Conservation (phyloP, 1,140 invertebrate species). For the Vanessa atalanta region DNA sequence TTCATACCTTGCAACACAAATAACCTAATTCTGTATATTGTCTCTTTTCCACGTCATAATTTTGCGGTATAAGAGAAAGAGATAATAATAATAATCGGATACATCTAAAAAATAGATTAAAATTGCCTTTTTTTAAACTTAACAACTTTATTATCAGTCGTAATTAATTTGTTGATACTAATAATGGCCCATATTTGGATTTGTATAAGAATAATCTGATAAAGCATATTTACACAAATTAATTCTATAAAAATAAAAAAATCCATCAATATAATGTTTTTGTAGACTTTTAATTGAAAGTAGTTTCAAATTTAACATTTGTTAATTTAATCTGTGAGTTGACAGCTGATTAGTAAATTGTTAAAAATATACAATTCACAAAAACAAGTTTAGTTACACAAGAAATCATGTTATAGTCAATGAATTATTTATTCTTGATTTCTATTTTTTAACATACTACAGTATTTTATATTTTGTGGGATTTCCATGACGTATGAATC, state of each 20-base stretch:
- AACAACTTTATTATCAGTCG: background rate
- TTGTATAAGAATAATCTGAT: no score
- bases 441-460: background rate
- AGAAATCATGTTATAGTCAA: constrained; percentile 1
- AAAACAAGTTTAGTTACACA: constrained; percentile 27
- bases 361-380: constrained; percentile 13
- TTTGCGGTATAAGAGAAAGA: constrained; percentile 2
- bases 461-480: background rate
- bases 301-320: background rate
- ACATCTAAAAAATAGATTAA: background rate
- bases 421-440: background rate
- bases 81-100: constrained; percentile 2
- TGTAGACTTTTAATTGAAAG: background rate
- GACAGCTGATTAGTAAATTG: constrained; percentile 10
- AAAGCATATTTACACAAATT: no score
- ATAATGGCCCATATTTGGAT: no score
- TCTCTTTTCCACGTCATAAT: constrained; percentile 7
- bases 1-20: constrained; percentile 30
- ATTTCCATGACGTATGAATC: constrained; percentile 1
- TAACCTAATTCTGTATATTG: constrained; percentile 6
- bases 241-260: no score
- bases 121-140: background rate
- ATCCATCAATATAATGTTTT: no score
- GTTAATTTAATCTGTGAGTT: background rate
- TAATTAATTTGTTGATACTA: background rate